Evolutionary conservation across 1,140 invertebrate species (phyloP).

Genomic region (Lepidurus packardi): DNA sequence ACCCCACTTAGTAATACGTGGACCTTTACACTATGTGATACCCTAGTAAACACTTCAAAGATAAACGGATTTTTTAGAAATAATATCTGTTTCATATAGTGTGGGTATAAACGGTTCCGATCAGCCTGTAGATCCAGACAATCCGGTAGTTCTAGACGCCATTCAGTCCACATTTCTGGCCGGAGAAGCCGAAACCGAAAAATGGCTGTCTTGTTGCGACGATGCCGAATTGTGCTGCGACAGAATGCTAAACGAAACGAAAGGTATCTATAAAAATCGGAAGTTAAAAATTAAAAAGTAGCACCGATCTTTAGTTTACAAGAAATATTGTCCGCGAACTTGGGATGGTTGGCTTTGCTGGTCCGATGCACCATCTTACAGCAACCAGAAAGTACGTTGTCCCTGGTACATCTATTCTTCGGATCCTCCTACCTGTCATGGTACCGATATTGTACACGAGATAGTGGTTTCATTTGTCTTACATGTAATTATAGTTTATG

Average conservation of each 20-base stretch:
- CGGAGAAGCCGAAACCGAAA: slow-evolving; percentile 19
- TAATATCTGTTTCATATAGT: background rate
- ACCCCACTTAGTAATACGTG: background rate
- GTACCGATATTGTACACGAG: background rate
- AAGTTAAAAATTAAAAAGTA: background rate
- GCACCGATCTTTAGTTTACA: background rate
- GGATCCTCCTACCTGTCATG: slow-evolving; percentile 28
- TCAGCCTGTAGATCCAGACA: background rate
- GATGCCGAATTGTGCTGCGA: slow-evolving; percentile 38
- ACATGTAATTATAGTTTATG: slow-evolving; percentile 45
- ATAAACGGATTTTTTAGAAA: background rate
- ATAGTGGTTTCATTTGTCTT: background rate
- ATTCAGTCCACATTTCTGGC: slow-evolving; percentile 6
- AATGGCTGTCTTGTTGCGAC: slow-evolving; percentile 38
- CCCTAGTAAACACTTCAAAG: background rate
- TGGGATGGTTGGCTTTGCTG: slow-evolving; percentile 36
- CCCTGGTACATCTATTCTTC: slow-evolving; percentile 31
- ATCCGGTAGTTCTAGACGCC: background rate
- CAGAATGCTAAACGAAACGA: slow-evolving; percentile 42
- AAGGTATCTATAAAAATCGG: slow-evolving; percentile 33
- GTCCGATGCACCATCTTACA: slow-evolving; percentile 24
- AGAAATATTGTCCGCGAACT: slow-evolving; percentile 23
- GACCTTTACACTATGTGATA: background rate
- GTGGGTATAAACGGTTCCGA: background rate
- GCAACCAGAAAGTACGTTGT: slow-evolving; percentile 26